Base-by-base conservation (phyloP, 1,140 invertebrate genomes). In the Vanessa tameamea region DNA sequence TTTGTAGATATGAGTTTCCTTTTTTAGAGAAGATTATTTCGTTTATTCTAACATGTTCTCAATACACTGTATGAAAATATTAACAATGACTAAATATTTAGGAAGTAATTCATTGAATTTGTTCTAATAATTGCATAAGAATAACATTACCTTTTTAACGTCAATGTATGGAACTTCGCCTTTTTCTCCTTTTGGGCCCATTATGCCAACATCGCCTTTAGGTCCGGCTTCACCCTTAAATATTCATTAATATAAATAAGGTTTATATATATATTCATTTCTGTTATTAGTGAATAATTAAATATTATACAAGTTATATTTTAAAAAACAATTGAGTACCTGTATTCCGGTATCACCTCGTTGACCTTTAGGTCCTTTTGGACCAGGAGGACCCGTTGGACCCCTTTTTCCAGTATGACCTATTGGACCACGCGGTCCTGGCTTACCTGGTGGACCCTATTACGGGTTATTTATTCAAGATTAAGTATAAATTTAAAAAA, bases 121-220 rank as follows among this genome's bases (percentile, higher is more conserved):
- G 7, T 23, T 23, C 1, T 9, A 26, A 26, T 9, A 57, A 12
- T 9, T 57, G 14, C 8, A 26, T 61, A 57, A 20, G 55, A 64
- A 57, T 20, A 20, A 20, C 20, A 20, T 66, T 81, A 89, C 87
- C 78, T 81, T 84, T 68, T 71, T 48, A 47, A 87, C 55, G 66
- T 89, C 78, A 67, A 82, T 72, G 14, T 65, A 57, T 14, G 81
- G 75, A 51, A 59, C 77, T 64, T 82, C 81, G 48, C 82, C 82
- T 77, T 82, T 84, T 76, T 82, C 78, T 57, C 79, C 81, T 70
- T 81, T 81, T 26, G 72, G 48, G 53, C 88, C 87, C 47, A 73
- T 81, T 73, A 80, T 76, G 37, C 89, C 89, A 47, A 83, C 82
- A 50, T 80, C 76, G 12, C 87, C 88, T 11, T 75, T 82, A 31